phyloP scores from a whole-genome alignment of 2,113 vertebrate genomes.

The Ammospiza caudacuta region DNA sequence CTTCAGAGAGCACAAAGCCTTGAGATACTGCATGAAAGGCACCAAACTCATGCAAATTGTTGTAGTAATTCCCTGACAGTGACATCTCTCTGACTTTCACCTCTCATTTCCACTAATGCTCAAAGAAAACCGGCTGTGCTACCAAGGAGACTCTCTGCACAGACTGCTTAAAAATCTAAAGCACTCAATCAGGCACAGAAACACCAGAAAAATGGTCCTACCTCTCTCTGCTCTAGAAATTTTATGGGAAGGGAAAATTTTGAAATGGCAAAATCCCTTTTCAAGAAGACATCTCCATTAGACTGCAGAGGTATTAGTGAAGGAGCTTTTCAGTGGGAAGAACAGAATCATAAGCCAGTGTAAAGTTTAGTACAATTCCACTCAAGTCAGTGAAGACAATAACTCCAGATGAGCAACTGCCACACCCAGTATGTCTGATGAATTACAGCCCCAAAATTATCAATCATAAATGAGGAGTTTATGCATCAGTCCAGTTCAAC shows the following conservation, averaged over 20 bases:
- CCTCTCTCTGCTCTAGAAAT: not conserved
- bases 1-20: constrained; percentile 51
- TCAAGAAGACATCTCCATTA: constrained; percentile 14
- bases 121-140: not conserved
- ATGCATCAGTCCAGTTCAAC: not conserved
- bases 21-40: constrained; percentile 48
- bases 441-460: not conserved
- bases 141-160: constrained; percentile 14
- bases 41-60: constrained; percentile 40
- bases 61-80: constrained; percentile 28
- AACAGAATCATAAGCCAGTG: not conserved
- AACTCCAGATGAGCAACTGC: not conserved
- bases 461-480: not conserved
- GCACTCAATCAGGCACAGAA: not conserved
- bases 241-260: not conserved
- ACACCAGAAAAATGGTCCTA: not conserved
- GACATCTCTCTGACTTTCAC: constrained; percentile 44
- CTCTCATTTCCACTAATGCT: constrained; percentile 22
- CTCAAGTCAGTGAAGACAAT: not conserved
- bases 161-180: constrained; percentile 42
- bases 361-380: not conserved
- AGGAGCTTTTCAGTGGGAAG: not conserved
- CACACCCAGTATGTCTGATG: not conserved
- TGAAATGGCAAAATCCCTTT: not conserved
- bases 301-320: constrained; percentile 1